Base-by-base conservation (phyloP, 2,888 invertebrate species). In the Deilephila porcellus region DNA sequence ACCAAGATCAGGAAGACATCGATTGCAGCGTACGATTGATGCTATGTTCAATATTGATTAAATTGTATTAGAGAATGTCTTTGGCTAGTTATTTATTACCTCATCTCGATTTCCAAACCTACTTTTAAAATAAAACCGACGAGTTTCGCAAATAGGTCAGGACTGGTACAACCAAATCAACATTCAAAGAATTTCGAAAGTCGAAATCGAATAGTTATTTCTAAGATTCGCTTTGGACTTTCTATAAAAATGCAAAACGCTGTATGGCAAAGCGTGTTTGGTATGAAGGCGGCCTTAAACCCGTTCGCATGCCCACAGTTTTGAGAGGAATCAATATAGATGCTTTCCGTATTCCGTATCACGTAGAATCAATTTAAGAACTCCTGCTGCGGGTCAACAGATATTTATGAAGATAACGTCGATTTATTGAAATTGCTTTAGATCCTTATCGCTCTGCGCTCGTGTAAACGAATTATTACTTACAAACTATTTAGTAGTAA, bases 311-410 rank as follows among this genome's bases (percentile, higher is more conserved):
- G 45, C 63, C 63, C 70, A 60, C 71, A 70, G 71, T 62, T 73
- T 73, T 71, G 56, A 73, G 63, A 82, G 82, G 81, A 87, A 87
- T 88, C 88, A 85, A 89, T 88, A 87, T 79, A 71, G 80, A 81
- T 82, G 81, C 83, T 84, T 86, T 88, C 88, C 86, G 89, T 88
- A 87, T 88, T 88, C 88, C 87, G 85, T 86, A 90, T 90, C 91
- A 92, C 92, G 92, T 91, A 90, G 86, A 90, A 91, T 90, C 92
- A 92, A 93, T 93, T 93, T 92, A 86, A 88, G 90, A 90, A 88
- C 91, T 91, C 91, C 88, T 89, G 90, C 90, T 86, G 91, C 84
- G 92, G 91, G 89, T 91, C 90, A 90, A 91, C 84, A 86, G 87
- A 89, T 91, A 91, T 91, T 91, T 92, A 93, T 90, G 88, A 88